Conservation (phyloP, 2,113 vertebrate genomes). For the Xiphorhynchus elegans region DNA sequence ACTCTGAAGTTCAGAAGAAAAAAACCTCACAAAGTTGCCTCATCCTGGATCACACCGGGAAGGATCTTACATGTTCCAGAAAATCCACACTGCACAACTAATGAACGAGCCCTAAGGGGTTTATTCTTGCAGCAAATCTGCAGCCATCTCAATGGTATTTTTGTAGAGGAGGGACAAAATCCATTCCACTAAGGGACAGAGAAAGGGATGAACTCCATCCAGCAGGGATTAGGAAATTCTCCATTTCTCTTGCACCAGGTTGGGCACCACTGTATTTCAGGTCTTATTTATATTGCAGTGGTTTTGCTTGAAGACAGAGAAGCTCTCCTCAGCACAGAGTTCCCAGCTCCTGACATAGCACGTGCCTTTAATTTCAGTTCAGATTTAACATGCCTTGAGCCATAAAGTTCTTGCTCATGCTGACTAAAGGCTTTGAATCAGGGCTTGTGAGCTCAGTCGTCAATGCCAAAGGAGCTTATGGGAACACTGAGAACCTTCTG, state of each 20-base stretch:
- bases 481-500: not conserved
- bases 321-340: not conserved
- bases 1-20: not conserved
- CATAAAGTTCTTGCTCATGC: not conserved
- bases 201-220: not conserved
- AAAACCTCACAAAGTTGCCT: not conserved
- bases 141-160: not conserved
- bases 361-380: conserved; percentile 5
- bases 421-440: conserved; percentile 20
- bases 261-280: not conserved
- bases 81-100: not conserved
- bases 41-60: not conserved
- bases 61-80: not conserved
- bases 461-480: conserved; percentile 4
- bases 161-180: not conserved
- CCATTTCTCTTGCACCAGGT: not conserved
- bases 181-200: not conserved
- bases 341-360: not conserved
- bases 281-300: not conserved
- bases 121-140: not conserved
- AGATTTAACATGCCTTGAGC: not conserved
- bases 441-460: not conserved
- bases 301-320: not conserved
- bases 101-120: not conserved
- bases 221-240: not conserved